phyloP scores from a whole-genome alignment of 2,797 vertebrate species.

The Clangula hyemalis region DNA sequence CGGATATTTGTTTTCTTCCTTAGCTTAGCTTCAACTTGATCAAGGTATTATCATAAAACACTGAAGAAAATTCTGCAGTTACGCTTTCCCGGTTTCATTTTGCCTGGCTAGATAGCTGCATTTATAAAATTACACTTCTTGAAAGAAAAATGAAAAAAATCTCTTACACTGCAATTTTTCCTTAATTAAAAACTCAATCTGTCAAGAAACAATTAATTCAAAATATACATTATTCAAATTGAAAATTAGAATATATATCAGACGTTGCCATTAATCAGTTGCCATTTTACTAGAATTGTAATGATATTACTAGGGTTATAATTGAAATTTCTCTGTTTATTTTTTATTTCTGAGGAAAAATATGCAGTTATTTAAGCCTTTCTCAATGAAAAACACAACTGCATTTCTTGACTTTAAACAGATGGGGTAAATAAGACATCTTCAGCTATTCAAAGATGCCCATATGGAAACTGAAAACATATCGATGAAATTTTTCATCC shows the following conservation, averaged over 20 bases:
- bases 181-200: conserved; percentile 57
- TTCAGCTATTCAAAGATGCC: background rate
- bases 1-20: background rate
- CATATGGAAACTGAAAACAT: conserved; percentile 30
- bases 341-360: background rate
- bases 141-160: conserved; percentile 2
- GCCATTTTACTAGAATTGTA: background rate
- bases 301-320: background rate
- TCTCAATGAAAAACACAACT: background rate
- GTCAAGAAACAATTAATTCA: background rate
- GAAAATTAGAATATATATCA: conserved; percentile 3
- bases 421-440: background rate
- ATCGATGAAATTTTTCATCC: background rate
- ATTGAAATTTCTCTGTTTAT: background rate
- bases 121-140: conserved; percentile 11
- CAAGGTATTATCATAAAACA: background rate
- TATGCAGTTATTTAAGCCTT: background rate
- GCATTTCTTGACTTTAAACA: background rate
- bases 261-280: background rate
- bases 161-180: background rate
- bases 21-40: background rate
- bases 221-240: conserved; percentile 25
- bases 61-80: background rate
- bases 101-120: background rate
- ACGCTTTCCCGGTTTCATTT: background rate